A percentile compares a stretch with the other conserved stretches of the same genome.
These are phyloP conservation scores for Pandemis cinnamomeana DNA, from an alignment of 2,888 invertebrate species.

Conservation along the genomic window DNA sequence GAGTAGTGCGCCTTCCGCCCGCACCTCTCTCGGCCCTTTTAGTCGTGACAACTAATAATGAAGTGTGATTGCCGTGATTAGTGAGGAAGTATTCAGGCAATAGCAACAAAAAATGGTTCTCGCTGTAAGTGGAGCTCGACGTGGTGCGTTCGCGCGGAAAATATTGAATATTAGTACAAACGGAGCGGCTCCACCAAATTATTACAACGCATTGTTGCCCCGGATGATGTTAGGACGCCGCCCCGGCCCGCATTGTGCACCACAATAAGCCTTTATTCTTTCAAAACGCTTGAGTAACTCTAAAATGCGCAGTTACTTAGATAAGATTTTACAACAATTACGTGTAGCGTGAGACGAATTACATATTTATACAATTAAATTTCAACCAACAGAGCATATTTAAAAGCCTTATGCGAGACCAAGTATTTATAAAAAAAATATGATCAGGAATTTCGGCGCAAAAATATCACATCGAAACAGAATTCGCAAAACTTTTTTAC, in stretches of 20 bases:
- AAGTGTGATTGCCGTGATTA: no score
- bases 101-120: not conserved
- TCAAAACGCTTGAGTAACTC: slow-evolving; percentile 31
- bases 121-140: slow-evolving; percentile 52
- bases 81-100: not conserved
- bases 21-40: no score
- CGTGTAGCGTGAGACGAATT: slow-evolving; percentile 10
- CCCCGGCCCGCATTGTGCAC: slow-evolving; percentile 47
- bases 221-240: slow-evolving; percentile 61
- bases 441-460: slow-evolving; percentile 67
- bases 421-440: slow-evolving; percentile 44
- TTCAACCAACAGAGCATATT: not conserved
- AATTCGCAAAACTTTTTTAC: slow-evolving; percentile 61
- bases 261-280: slow-evolving; percentile 31
- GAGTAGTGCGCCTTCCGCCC: no score
- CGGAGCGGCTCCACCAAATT: slow-evolving; percentile 55
- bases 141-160: slow-evolving; percentile 57
- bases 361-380: slow-evolving; percentile 2
- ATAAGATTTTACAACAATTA: slow-evolving; percentile 14
- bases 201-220: slow-evolving; percentile 57
- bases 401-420: slow-evolving; percentile 31
- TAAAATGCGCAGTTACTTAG: slow-evolving; percentile 20
- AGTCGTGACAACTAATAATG: no score
- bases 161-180: slow-evolving; percentile 69
- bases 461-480: slow-evolving; percentile 59